Evolutionary conservation across 2,797 vertebrate genomes (phyloP).

Genomic region (Neomorphus geoffroyi): DNA sequence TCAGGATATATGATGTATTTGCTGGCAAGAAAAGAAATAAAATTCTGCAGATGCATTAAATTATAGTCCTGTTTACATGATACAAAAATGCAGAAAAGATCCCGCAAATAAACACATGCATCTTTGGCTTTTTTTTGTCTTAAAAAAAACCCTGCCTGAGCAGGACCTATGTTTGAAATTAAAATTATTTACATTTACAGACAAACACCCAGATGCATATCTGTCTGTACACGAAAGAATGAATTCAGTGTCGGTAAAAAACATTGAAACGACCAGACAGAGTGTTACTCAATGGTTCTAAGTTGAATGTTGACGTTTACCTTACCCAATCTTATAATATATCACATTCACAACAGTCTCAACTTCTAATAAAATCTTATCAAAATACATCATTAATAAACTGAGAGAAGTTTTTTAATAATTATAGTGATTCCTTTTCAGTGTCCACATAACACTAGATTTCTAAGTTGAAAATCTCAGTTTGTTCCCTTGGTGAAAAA

Average conservation of each 20-base stretch:
- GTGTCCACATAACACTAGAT: background rate
- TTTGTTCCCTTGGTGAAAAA: background rate
- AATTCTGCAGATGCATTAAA: background rate
- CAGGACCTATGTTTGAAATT: background rate
- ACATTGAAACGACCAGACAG: background rate
- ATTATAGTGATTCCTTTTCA: background rate
- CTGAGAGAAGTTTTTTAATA: background rate
- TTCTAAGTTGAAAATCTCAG: background rate
- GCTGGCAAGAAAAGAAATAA: background rate
- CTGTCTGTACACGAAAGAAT: background rate
- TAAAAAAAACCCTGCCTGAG: fast-evolving
- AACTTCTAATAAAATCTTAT: background rate
- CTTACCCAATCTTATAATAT: background rate
- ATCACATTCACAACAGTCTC: background rate
- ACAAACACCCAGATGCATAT: background rate
- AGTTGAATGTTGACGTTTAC: background rate
- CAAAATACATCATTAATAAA: background rate
- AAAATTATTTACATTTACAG: background rate
- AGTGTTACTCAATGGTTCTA: background rate
- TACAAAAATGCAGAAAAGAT: background rate
- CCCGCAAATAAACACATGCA: background rate
- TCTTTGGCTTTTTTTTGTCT: background rate
- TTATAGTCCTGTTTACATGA: background rate
- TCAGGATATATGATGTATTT: background rate
- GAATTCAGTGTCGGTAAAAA: background rate